phyloP scores from a whole-genome alignment of 1,140 invertebrate species.

The Aculops lycopersici region DNA sequence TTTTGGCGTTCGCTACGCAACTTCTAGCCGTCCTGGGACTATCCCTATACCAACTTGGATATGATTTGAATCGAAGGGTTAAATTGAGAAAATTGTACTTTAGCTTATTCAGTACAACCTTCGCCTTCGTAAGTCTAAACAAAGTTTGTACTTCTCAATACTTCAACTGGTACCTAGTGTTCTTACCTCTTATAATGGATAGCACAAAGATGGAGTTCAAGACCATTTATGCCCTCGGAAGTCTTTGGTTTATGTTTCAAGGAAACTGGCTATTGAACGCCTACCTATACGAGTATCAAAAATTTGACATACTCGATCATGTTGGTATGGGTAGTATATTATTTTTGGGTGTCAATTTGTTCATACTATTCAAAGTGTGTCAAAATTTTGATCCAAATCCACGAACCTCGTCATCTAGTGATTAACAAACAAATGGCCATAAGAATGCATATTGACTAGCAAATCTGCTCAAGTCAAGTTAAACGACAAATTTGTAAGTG shows the following conservation, averaged over 20 bases:
- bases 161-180: slow-evolving; percentile 73
- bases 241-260: slow-evolving; percentile 44
- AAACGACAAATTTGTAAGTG: too few relatives aligned
- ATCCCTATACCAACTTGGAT: background rate
- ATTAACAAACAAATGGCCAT: too few relatives aligned
- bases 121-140: slow-evolving; percentile 70
- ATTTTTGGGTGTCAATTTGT: slow-evolving; percentile 18
- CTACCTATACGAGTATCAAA: slow-evolving; percentile 62
- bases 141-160: slow-evolving; percentile 91
- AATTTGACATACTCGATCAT: slow-evolving; percentile 35
- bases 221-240: slow-evolving; percentile 14
- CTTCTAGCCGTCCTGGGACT: slow-evolving; percentile 23
- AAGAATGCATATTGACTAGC: too few relatives aligned
- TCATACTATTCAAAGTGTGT: slow-evolving; percentile 6
- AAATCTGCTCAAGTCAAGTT: too few relatives aligned
- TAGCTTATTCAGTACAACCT: slow-evolving; percentile 48
- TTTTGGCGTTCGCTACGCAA: slow-evolving; percentile 38
- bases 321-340: slow-evolving; percentile 19
- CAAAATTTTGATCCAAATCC: too few relatives aligned
- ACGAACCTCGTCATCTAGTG: too few relatives aligned
- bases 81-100: slow-evolving; percentile 21
- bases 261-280: slow-evolving; percentile 56
- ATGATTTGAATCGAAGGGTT: background rate
- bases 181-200: slow-evolving; percentile 15
- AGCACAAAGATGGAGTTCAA: slow-evolving; percentile 14